phyloP scores from a whole-genome alignment of 2,797 vertebrate species.

The Xyrichtys novacula region DNA sequence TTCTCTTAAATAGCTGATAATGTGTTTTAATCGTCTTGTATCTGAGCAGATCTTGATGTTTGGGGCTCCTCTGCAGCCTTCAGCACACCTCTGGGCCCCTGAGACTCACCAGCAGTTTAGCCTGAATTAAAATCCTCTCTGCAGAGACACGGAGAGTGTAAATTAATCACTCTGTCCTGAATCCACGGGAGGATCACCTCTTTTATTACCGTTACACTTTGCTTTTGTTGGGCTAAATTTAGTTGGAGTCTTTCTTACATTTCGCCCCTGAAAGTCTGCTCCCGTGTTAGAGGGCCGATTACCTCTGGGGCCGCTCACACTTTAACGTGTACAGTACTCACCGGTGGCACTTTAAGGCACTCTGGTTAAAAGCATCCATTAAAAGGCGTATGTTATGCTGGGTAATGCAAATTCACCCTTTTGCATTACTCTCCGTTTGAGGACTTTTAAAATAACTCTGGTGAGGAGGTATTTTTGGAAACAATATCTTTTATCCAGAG shows the following conservation, averaged over 20 bases:
- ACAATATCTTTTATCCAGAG: constrained; percentile 22
- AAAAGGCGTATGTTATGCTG: constrained; percentile 40
- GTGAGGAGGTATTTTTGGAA: constrained; percentile 31
- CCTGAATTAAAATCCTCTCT: constrained; percentile 64
- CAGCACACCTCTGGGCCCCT: constrained; percentile 31
- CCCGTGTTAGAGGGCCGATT: constrained; percentile 44
- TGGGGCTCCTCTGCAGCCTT: constrained; percentile 27
- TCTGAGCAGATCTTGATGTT: background rate
- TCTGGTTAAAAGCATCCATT: constrained; percentile 57
- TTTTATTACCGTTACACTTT: constrained; percentile 47
- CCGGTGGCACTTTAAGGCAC: constrained; percentile 35
- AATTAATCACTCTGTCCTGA: constrained; percentile 55
- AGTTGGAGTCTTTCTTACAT: constrained; percentile 16
- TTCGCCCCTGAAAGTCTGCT: constrained; percentile 54
- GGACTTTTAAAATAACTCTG: constrained; percentile 37
- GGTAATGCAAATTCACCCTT: constrained; percentile 22
- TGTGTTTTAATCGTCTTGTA: background rate
- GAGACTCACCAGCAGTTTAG: constrained; percentile 41
- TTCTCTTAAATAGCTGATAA: background rate
- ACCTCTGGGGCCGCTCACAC: constrained; percentile 29
- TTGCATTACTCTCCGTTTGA: constrained; percentile 10
- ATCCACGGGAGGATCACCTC: constrained; percentile 45
- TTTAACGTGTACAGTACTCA: constrained; percentile 22
- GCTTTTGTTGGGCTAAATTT: constrained; percentile 44
- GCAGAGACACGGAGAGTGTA: constrained; percentile 37